A percentile compares a stretch with the other conserved stretches of the same genome.
Conservation (phyloP, 2,888 invertebrate genomes). For the Crossocerus cetratus region DNA sequence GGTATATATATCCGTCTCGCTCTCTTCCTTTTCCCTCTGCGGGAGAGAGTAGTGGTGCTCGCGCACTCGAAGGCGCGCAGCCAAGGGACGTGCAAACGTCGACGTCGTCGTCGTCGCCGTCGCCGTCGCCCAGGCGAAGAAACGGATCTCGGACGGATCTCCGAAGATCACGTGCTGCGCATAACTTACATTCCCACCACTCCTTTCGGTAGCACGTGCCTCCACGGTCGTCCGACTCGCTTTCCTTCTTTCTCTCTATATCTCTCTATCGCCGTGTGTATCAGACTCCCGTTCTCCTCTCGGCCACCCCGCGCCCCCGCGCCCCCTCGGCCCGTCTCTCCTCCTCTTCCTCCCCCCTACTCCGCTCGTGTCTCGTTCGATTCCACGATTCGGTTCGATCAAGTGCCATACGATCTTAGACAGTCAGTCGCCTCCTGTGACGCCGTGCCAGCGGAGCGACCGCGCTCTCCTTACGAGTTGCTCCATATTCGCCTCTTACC, state of each 20-base stretch:
- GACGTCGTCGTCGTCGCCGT: constrained; percentile 21
- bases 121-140: constrained; percentile 53
- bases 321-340: constrained; percentile 14
- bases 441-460: constrained; percentile 59
- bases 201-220: constrained; percentile 64
- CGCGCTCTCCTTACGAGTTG: constrained; percentile 9
- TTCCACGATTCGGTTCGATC: constrained; percentile 68
- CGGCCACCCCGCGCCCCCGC: constrained; percentile 21
- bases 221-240: constrained; percentile 43
- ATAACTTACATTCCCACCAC: constrained; percentile 73
- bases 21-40: constrained; percentile 36
- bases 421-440: constrained; percentile 66
- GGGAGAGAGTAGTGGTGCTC: too few species aligned
- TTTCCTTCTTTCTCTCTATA: constrained; percentile 30
- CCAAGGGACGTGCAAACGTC: constrained; percentile 33
- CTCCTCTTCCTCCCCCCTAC: constrained; percentile 10
- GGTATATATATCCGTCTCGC: constrained; percentile 15
- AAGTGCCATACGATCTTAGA: constrained; percentile 63
- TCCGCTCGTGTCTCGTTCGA: constrained; percentile 50
- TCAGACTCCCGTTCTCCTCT: constrained; percentile 36
- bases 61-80: too few species aligned
- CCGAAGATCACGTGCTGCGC: constrained; percentile 73
- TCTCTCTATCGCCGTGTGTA: constrained; percentile 45
- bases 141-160: constrained; percentile 64
- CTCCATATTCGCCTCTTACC: too few species aligned